Base-by-base conservation (phyloP, 2,113 vertebrate species). In the Cavia aperea region DNA sequence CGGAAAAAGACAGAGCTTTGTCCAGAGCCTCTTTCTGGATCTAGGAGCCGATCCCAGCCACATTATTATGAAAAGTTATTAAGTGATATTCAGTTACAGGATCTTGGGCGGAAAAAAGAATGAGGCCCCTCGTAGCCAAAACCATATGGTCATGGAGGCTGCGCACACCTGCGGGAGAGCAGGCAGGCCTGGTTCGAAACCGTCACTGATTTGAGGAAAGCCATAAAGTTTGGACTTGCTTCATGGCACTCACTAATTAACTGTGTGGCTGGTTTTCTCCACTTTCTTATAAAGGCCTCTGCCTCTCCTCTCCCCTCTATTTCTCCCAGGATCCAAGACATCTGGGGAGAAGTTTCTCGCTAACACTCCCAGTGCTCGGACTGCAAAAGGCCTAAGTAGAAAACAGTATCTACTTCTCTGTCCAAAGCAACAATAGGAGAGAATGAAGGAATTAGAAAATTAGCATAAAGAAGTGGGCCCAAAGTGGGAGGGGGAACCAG, bases 81-180 rank as follows among this genome's bases (percentile, higher is more conserved):
- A 97, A 95, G 84, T 96, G 96, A 96, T 97, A 97, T 97, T 97
- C 92, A 89, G 93, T 97, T 98, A 98, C 96, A 95, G 92, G 86
- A 95, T 94, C 94, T 70, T 2, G 33, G 72, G 68, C 77, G 93
- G 83, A 89, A 89, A 95, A 92, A 97, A 97, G 96, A 96, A 90
- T 73, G 96, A 95, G 91, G 92, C 73, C 81, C n/a, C 68, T 77
- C 66, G 93, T 88, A 94, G 93, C n/a, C 88, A 77, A 95, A 97
- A 95, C 95, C 84, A 94, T 96, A 56, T 62, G 86, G 92, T 88
- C 70, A 58, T 51, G 86, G 95, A 97, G 96, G 87, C 73, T 94
- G 93, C 77, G 91, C 73, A 90, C 97, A 98, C 96, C 97, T 97
- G 97, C 95, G 75, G 75, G 39, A 92, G 96, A 95, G 65, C 92